Evolutionary conservation across 1,140 invertebrate species (phyloP), one percentile per base, ranked within the genome.

Genomic region (Zophobas morio): DNA sequence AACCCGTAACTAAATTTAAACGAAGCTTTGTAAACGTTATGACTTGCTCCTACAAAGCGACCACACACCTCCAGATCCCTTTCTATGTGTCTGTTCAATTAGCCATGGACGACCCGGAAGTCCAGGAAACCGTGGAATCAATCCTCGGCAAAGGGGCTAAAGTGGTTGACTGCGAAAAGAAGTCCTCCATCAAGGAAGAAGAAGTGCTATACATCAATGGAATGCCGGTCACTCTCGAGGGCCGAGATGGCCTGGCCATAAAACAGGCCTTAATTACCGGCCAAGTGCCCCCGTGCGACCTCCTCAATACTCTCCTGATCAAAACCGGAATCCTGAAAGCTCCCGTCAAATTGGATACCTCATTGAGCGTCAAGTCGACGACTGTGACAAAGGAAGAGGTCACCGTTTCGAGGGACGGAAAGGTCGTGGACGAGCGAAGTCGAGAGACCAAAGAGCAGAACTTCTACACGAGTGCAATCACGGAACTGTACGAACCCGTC

Each of bases 131-230:
- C 53, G 93, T 94, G 40, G 93, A 94, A 85, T 92, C 92, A 72
- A 91, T 94, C 60, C 90, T 94, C 70, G 93, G 93, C 74, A 93
- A 92, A 74, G 92, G 92, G 40, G 92, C 90, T 4, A 92, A 92
- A 86, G 92, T 94, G 66, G 89, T 94, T 51, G 93, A 94, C 84
- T 94, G 93, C 84, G 92, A 94, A 82, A 94, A 94, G 77, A 92
- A 92, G 74, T 93, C 92, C 1, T 90, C 89, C 51, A 90, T 94
- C 46, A 90, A 91, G 66, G 92, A 94, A 85, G 92, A 94, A 82
- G 93, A 94, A 86, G 90, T 94, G 74, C 85, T 94, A 39, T 87
- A 93, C 81, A 93, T 94, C 79, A 94, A 94, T 84, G 93, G 93
- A 0, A 90, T 92, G 40, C 92, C 91, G 1, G 92, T 94, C 5